A percentile compares a stretch with the other conserved stretches of the same genome.
These are phyloP conservation scores for Parnassius glacialis DNA, from an alignment of 2,888 invertebrate genomes.

Conservation along the genomic window DNA sequence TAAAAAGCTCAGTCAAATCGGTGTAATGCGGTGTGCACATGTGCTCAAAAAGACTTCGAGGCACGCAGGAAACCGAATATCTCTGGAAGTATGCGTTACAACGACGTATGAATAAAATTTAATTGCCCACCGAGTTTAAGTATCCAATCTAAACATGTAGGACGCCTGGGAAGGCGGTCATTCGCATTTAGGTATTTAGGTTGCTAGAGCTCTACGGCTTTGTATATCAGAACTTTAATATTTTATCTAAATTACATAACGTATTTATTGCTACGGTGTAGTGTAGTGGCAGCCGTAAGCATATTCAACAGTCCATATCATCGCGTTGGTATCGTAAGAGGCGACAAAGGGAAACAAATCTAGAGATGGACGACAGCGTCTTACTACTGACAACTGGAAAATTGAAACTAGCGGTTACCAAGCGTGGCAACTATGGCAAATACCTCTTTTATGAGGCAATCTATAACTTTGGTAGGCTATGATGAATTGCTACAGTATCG, in stretches of 20 bases:
- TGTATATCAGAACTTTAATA: neutral
- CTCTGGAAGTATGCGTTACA: constrained; percentile 24
- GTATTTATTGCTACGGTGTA: too few species aligned
- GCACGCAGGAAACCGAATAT: constrained; percentile 33
- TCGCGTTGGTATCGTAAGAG: too few species aligned
- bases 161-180: constrained; percentile 2
- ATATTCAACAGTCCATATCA: too few species aligned
- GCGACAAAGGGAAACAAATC: too few species aligned
- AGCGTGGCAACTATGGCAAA: too few species aligned
- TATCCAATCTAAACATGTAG: constrained; percentile 19
- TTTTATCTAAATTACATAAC: neutral
- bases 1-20: constrained; percentile 30
- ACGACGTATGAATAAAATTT: constrained; percentile 34
- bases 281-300: too few species aligned
- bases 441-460: too few species aligned
- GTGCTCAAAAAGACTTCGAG: constrained; percentile 21
- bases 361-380: too few species aligned
- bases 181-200: constrained; percentile 7
- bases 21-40: constrained; percentile 35
- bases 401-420: too few species aligned
- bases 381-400: too few species aligned
- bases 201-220: neutral
- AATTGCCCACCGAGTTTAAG: constrained; percentile 28
- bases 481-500: too few species aligned
- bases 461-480: too few species aligned